Percentiles rank a stretch among this genome's conserved stretches.
These are phyloP conservation scores for Rhadinocentrus ornatus DNA, from an alignment of 2,797 vertebrate species.

Conservation along the genomic window DNA sequence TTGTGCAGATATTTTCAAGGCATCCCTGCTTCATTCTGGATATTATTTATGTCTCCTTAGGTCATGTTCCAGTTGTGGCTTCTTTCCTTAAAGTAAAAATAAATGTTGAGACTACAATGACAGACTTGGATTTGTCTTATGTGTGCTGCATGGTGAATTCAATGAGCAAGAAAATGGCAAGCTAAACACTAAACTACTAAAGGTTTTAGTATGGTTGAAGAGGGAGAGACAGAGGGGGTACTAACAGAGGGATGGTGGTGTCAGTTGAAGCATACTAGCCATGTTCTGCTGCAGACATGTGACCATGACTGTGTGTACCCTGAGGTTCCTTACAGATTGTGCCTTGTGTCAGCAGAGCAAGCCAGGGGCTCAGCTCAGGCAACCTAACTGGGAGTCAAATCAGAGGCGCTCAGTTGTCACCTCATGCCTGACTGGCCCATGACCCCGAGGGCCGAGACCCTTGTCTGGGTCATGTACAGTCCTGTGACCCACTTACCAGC, in stretches of 20 bases:
- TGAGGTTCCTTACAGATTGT: conserved; percentile 48
- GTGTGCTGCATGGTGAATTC: conserved; percentile 48
- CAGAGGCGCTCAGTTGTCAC: conserved; percentile 80
- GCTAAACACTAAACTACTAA: conserved; percentile 26
- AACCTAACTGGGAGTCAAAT: conserved; percentile 80
- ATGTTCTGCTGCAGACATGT: conserved; percentile 45
- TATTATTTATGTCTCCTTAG: conserved; percentile 30
- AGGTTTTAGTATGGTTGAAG: neutral
- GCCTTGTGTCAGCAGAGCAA: conserved; percentile 63
- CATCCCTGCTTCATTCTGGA: neutral
- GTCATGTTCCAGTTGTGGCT: conserved; percentile 45
- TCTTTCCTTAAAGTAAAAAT: no score
- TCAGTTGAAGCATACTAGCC: conserved; percentile 33
- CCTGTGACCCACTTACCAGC: conserved; percentile 81
- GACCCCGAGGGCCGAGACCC: conserved; percentile 87
- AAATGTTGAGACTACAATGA: conserved; percentile 37
- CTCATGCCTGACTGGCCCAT: conserved; percentile 90
- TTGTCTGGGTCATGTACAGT: conserved; percentile 85
- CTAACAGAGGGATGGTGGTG: conserved; percentile 25
- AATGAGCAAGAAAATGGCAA: conserved; percentile 44
- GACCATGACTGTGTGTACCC: conserved; percentile 62
- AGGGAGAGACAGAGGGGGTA: conserved; percentile 9
- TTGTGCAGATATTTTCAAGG: neutral
- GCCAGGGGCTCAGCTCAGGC: conserved; percentile 67
- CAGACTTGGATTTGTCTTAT: conserved; percentile 44